A percentile compares a stretch with the other conserved stretches of the same genome.
Conservation (phyloP, 2,797 vertebrate species). For the Hyperoplus lanceolatus region DNA sequence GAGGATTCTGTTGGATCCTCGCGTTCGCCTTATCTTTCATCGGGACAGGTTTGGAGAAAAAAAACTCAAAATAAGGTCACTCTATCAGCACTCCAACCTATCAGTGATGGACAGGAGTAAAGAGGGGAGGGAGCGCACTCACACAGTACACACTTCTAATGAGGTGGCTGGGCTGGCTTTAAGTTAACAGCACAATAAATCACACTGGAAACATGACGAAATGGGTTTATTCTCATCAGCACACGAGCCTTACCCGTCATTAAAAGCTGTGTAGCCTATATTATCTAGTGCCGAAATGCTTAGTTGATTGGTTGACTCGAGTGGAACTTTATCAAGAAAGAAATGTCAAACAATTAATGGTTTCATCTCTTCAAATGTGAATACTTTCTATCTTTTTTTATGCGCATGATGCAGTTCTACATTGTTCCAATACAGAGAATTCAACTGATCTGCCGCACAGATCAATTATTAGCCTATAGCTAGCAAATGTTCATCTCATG, state of each 20-base stretch:
- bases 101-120: conserved; percentile 40
- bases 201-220: conserved; percentile 22
- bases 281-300: conserved; percentile 4
- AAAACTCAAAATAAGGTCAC: conserved; percentile 43
- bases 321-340: background rate
- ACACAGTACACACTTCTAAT: conserved; percentile 21
- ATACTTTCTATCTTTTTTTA: background rate
- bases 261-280: background rate
- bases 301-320: background rate
- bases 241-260: conserved; percentile 9
- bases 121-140: conserved; percentile 13
- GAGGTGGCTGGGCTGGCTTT: conserved; percentile 14
- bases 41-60: conserved; percentile 41
- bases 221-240: conserved; percentile 16
- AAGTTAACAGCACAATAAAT: conserved; percentile 32
- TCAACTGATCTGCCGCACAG: no score
- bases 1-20: conserved; percentile 49
- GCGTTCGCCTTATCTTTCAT: conserved; percentile 51
- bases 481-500: no score
- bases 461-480: no score
- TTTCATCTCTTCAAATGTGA: background rate
- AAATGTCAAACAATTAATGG: conserved; percentile 1
- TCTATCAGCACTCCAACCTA: conserved; percentile 44
- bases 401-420: background rate
- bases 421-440: no score